A percentile compares a stretch with the other conserved stretches of the same genome.
These are phyloP conservation scores for Origma solitaria DNA, from an alignment of 2,113 vertebrate species.

Conservation along the genomic window DNA sequence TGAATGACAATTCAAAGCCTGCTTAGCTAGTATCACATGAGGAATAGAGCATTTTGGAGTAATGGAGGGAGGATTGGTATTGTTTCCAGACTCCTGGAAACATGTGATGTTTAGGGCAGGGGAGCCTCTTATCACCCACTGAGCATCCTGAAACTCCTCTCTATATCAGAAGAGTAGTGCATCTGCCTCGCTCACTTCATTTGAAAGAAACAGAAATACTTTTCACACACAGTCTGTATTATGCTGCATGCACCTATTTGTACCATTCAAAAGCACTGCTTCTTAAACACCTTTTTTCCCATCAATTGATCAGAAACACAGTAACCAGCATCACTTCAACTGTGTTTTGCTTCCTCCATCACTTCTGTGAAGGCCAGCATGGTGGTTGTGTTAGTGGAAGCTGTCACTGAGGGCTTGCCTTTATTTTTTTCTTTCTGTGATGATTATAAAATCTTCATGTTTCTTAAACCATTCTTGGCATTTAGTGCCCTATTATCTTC, in stretches of 20 bases:
- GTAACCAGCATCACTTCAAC: neutral
- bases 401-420: neutral
- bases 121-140: neutral
- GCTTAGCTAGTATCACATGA: neutral
- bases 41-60: neutral
- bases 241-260: neutral
- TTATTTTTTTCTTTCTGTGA: neutral
- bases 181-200: rapidly evolving
- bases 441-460: neutral
- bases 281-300: neutral
- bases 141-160: neutral
- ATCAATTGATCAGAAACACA: neutral
- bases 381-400: neutral
- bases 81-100: neutral
- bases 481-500: neutral
- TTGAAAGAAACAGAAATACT: neutral
- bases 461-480: neutral
- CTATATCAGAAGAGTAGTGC: neutral
- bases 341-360: neutral
- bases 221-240: rapidly evolving
- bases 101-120: neutral
- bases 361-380: neutral
- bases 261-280: neutral
- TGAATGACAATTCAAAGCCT: neutral
- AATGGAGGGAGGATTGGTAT: neutral